Conservation (phyloP, 2,113 vertebrate species). For the Lasiurus borealis region DNA sequence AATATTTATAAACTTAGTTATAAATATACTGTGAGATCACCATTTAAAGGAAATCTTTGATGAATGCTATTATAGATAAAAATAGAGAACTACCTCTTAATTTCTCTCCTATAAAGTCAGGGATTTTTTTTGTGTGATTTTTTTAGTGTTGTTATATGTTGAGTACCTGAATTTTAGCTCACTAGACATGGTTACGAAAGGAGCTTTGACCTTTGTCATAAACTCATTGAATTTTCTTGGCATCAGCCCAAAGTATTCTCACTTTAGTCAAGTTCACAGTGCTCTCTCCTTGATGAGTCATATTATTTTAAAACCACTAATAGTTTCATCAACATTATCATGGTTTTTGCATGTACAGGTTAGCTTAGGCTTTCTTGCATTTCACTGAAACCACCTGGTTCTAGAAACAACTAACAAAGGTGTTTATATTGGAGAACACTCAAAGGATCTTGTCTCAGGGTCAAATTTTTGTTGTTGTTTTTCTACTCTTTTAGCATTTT, state of each 20-base stretch:
- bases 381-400: neutral
- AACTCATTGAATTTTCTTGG: neutral
- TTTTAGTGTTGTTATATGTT: neutral
- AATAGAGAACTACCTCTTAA: neutral
- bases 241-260: neutral
- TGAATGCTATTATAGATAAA: neutral
- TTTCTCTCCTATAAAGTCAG: slow-evolving; percentile 3
- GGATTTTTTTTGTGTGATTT: neutral
- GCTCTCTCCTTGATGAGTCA: neutral
- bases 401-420: slow-evolving; percentile 36
- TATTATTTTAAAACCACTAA: neutral
- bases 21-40: neutral
- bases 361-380: neutral
- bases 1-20: slow-evolving; percentile 2
- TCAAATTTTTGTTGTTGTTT: neutral
- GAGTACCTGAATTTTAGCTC: neutral
- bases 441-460: neutral
- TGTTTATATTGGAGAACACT: slow-evolving; percentile 6
- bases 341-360: neutral
- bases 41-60: slow-evolving; percentile 1
- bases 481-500: slow-evolving; percentile 45
- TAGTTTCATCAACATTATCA: neutral
- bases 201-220: neutral
- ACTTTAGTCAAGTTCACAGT: neutral
- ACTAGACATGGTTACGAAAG: neutral